A percentile compares a stretch with the other conserved stretches of the same genome.
Conservation (phyloP, 2,797 vertebrate genomes). For the Rhyacichthys aspro region DNA sequence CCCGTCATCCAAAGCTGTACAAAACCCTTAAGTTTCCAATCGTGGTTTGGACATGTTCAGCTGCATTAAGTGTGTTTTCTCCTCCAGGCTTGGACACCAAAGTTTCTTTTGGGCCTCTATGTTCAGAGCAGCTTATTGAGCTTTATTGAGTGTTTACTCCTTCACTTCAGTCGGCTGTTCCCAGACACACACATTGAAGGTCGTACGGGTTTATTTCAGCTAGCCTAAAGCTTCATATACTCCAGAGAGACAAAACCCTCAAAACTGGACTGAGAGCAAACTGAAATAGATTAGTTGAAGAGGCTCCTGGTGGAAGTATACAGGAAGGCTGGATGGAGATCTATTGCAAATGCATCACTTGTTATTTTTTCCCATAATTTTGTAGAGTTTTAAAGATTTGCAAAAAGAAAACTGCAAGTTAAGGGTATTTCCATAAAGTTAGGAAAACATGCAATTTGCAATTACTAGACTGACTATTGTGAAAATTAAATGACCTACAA, state of each 20-base stretch:
- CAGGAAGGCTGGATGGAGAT: background rate
- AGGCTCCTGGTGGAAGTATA: slow-evolving; percentile 1
- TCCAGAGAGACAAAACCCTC: slow-evolving; percentile 5
- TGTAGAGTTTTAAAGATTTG: background rate
- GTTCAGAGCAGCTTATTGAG: slow-evolving; percentile 11
- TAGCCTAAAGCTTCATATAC: slow-evolving; percentile 10
- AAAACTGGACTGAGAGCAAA: slow-evolving; percentile 1
- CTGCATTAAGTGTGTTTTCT: slow-evolving; percentile 11
- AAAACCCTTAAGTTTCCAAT: background rate
- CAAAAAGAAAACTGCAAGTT: background rate
- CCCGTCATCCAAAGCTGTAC: background rate
- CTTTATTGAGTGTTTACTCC: slow-evolving; percentile 14
- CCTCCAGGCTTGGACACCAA: slow-evolving; percentile 3
- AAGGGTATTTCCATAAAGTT: background rate
- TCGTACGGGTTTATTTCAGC: background rate
- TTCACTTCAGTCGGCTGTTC: slow-evolving; percentile 2
- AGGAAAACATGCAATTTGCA: background rate
- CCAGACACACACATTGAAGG: background rate
- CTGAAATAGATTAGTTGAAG: slow-evolving; percentile 7
- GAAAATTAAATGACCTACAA: background rate
- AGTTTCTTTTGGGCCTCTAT: slow-evolving; percentile 1
- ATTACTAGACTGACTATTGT: background rate
- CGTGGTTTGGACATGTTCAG: slow-evolving; percentile 3
- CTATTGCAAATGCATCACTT: background rate
- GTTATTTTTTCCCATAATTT: no score